Evolutionary conservation across 2,113 vertebrate species (phyloP).

Genomic region (Ceyx melanurus): DNA sequence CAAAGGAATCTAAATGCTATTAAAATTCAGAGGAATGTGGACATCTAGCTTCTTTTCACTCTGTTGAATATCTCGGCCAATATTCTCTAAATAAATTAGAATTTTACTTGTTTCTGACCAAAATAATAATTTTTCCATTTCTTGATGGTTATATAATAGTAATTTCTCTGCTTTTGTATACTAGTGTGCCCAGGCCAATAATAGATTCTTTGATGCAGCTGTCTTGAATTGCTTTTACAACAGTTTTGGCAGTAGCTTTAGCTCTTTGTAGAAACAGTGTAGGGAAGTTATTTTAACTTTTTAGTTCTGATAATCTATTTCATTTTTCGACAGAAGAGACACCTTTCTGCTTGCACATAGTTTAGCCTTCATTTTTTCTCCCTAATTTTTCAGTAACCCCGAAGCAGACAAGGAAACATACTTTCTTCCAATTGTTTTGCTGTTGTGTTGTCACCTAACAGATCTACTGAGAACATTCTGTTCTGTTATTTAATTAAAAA

Average conservation of each 20-base stretch:
- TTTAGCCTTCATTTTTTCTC: not conserved
- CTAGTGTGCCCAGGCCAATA: constrained; percentile 12
- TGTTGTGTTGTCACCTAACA: not conserved
- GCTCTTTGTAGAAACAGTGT: not conserved
- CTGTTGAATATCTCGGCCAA: constrained; percentile 16
- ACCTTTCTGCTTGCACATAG: not conserved
- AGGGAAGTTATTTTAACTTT: not conserved
- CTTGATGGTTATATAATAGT: constrained; percentile 33
- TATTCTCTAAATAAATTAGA: constrained; percentile 50
- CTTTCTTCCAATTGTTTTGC: not conserved
- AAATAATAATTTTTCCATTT: constrained; percentile 69
- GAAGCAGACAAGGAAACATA: not conserved
- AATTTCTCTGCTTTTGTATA: constrained; percentile 53
- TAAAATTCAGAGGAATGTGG: constrained; percentile 20
- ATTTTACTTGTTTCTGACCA: constrained; percentile 42
- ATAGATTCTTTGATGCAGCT: constrained; percentile 60
- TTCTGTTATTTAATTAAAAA: constrained; percentile 7
- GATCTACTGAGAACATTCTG: not conserved
- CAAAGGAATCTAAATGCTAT: constrained; percentile 1
- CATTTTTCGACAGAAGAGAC: not conserved
- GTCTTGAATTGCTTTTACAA: constrained; percentile 43
- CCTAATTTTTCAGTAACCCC: not conserved
- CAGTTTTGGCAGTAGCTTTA: constrained; percentile 32
- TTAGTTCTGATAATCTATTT: not conserved
- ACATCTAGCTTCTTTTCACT: constrained; percentile 12